Evolutionary conservation across 1,140 invertebrate genomes (phyloP), one percentile per base, ranked within the genome.

Genomic region (Habropoda laboriosa): DNA sequence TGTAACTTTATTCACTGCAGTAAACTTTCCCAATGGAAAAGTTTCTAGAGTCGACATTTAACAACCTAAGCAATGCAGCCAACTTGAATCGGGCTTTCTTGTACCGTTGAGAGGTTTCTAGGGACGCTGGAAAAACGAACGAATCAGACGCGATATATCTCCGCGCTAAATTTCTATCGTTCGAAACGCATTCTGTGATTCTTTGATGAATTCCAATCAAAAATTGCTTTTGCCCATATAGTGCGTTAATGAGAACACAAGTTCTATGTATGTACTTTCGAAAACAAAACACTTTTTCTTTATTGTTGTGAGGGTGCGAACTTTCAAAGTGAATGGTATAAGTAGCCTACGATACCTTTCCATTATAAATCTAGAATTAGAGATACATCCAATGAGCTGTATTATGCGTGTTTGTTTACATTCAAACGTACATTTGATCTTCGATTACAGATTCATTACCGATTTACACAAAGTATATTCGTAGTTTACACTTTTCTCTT

Each of bases 351-450:
- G 60, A 42, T 38, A 42, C 27, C 24, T 75, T 75, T 21, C 3
- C 40, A 57, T 74, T 75, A 73, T 32, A 75, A 60, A 71, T 6
- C 24, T 73, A 79, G 27, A n/a, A 61, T 70, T 49, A 75, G 51
- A 63, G 58, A 80, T 66, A 75, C 78, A 45, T 75, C 60, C 42
- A 75, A 74, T 74, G 70, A 74, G 60, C 60, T 80, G 53, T 74
- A 75, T 75, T 75, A 67, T 68, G 61, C 63, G 73, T 67, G 47
- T 77, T 79, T 74, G 70, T 74, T 66, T 76, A 76, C 61, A 76
- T 68, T 57, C 40, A 77, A 80, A 76, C 73, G 42, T 76, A 80
- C 63, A 57, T 76, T 67, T 60, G 35, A 80, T 51, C 42, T 68
- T 77, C 24, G 72, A 67, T 67, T 76, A 55, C 51, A 80, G 35